phyloP scores from a whole-genome alignment of 2,113 vertebrate species.

The Talpa occidentalis region DNA sequence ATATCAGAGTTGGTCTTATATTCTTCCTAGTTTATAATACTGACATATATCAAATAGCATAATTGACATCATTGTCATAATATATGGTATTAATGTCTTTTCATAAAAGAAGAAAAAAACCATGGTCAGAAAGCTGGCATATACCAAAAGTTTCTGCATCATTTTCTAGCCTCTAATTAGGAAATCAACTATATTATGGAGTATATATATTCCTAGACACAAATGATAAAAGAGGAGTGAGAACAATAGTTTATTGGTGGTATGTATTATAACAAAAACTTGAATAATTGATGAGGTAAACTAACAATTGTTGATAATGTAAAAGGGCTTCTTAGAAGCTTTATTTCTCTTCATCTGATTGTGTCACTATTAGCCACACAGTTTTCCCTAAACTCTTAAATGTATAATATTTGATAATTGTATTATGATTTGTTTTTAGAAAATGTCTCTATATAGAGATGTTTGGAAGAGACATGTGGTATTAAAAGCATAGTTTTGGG shows the following conservation, averaged over 20 bases:
- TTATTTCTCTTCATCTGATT: conserved; percentile 38
- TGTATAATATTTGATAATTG: conserved; percentile 38
- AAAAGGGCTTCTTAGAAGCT: conserved; percentile 33
- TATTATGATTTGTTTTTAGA: neutral
- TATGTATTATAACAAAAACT: neutral
- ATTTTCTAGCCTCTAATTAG: neutral
- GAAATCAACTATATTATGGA: neutral
- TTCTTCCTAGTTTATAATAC: neutral
- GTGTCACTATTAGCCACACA: neutral
- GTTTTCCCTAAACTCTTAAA: neutral
- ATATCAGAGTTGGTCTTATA: neutral
- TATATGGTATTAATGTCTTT: neutral
- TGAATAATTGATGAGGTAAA: neutral
- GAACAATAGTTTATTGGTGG: neutral
- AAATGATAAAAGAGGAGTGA: conserved; percentile 15
- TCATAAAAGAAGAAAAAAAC: conserved; percentile 47
- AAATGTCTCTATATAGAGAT: neutral
- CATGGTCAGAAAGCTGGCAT: conserved; percentile 17
- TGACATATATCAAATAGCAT: neutral
- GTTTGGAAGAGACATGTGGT: neutral
- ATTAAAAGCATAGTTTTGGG: neutral
- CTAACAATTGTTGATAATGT: neutral
- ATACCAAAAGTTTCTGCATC: neutral
- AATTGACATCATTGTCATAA: neutral
- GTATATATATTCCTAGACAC: neutral